A percentile compares a stretch with the other conserved stretches of the same genome.
Conservation (phyloP, 35 echinoderm and acorn worm species). For the Lytechinus variegatus region DNA sequence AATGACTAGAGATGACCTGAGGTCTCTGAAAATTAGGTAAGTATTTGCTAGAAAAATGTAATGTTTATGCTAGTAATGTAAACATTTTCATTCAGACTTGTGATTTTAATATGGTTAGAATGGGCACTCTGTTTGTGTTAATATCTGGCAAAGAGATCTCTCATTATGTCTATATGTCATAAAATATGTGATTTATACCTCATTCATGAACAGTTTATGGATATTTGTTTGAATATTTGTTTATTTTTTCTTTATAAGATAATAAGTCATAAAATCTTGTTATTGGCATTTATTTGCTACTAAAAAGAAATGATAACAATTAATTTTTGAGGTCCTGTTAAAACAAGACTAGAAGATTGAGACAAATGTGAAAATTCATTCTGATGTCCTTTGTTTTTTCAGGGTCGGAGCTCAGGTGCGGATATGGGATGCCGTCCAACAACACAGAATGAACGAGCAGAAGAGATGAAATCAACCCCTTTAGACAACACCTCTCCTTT, state of each 20-base stretch:
- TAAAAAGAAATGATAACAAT: too few relatives aligned
- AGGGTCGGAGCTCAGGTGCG: conserved; percentile 63
- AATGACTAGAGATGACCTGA: conserved; percentile 67
- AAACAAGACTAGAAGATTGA: too few relatives aligned
- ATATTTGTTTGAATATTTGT: too few relatives aligned
- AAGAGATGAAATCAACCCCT: conserved; percentile 17
- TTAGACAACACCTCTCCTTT: background rate
- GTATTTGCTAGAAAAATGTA: background rate
- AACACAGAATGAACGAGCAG: conserved; percentile 42
- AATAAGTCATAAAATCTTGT: too few relatives aligned
- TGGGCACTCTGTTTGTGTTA: too few relatives aligned
- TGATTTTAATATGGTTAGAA: too few relatives aligned
- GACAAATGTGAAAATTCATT: background rate
- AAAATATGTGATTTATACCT: background rate
- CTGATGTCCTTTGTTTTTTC: background rate
- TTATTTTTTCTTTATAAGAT: too few relatives aligned
- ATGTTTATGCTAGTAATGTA: background rate
- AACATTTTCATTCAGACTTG: background rate
- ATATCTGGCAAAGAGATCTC: too few relatives aligned
- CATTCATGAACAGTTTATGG: too few relatives aligned
- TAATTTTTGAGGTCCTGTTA: too few relatives aligned
- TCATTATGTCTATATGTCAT: background rate
- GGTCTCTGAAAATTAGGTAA: conserved; percentile 61
- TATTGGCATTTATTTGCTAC: too few relatives aligned
- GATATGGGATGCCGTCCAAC: conserved; percentile 64